Conservation (phyloP, 2,888 invertebrate genomes). For the Lasioglossum marginatum region DNA sequence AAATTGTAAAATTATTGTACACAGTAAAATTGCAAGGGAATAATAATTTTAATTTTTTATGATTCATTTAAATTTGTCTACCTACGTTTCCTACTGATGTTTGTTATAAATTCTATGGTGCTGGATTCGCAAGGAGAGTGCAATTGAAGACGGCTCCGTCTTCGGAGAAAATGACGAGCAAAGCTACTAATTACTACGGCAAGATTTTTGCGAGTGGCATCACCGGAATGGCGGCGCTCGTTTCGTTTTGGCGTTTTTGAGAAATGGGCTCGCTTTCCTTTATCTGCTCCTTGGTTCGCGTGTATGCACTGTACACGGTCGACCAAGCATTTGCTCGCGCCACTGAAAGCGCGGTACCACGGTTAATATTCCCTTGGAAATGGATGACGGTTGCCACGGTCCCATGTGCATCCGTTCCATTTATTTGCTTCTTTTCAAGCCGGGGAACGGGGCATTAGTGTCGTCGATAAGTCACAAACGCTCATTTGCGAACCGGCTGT, state of each 20-base stretch:
- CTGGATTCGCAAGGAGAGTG: background rate
- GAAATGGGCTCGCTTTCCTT: slow-evolving; percentile 40
- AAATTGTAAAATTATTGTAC: too few relatives aligned
- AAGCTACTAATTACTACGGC: slow-evolving; percentile 28
- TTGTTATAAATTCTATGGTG: too few relatives aligned
- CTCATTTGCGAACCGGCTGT: slow-evolving; percentile 17
- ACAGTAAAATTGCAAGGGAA: too few relatives aligned
- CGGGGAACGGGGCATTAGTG: slow-evolving; percentile 31
- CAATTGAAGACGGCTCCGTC: background rate
- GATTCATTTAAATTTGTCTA: too few relatives aligned
- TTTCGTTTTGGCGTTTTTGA: slow-evolving; percentile 40
- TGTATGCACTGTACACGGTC: slow-evolving; percentile 6
- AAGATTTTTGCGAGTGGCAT: background rate
- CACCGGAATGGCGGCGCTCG: background rate
- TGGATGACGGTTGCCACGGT: slow-evolving; percentile 44
- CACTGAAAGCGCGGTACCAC: slow-evolving; percentile 17
- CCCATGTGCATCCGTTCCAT: slow-evolving; percentile 43
- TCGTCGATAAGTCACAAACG: slow-evolving; percentile 43
- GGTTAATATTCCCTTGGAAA: slow-evolving; percentile 53
- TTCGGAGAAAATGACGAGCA: background rate
- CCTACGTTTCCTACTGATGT: too few relatives aligned
- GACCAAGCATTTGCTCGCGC: slow-evolving; percentile 40
- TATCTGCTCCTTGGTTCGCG: slow-evolving; percentile 22
- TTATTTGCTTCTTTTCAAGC: slow-evolving; percentile 44
- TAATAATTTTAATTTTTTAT: too few relatives aligned